Evolutionary conservation across 2,113 vertebrate species (phyloP).

Genomic region (Leucopsar rothschildi): DNA sequence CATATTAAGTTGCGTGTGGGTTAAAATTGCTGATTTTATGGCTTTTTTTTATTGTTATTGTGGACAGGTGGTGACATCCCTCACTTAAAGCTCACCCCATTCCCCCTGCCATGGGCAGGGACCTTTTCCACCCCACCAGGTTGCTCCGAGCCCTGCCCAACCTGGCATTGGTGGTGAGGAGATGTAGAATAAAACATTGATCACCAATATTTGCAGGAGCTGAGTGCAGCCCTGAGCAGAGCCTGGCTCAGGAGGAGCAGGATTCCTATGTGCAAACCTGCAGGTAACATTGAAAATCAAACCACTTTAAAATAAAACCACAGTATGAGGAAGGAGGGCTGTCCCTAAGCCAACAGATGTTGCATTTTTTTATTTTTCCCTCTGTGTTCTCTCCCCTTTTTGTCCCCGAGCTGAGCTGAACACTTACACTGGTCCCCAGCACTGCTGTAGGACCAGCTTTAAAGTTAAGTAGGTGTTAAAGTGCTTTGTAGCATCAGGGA

Average conservation of each 20-base stretch:
- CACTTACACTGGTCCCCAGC: not conserved
- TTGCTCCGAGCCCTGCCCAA: not conserved
- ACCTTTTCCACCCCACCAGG: not conserved
- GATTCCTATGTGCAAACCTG: not conserved
- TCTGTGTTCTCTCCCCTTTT: not conserved
- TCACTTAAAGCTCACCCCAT: not conserved
- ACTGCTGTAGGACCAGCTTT: not conserved
- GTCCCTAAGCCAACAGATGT: fast-evolving
- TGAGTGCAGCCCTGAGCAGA: not conserved
- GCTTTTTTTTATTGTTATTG: not conserved
- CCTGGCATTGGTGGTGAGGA: not conserved
- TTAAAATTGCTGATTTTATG: not conserved
- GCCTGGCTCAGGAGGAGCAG: not conserved
- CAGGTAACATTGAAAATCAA: not conserved
- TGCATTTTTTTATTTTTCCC: not conserved
- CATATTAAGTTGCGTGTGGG: fast-evolving
- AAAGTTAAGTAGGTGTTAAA: not conserved
- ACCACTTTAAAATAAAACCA: not conserved
- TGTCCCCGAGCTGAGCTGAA: not conserved
- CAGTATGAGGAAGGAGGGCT: not conserved
- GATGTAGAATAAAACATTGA: fast-evolving
- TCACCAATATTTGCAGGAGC: not conserved
- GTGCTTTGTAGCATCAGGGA: not conserved
- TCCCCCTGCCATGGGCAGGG: not conserved
- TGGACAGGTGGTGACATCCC: no score